Conservation (phyloP, 2,797 vertebrate genomes). For the Falco concolor region DNA sequence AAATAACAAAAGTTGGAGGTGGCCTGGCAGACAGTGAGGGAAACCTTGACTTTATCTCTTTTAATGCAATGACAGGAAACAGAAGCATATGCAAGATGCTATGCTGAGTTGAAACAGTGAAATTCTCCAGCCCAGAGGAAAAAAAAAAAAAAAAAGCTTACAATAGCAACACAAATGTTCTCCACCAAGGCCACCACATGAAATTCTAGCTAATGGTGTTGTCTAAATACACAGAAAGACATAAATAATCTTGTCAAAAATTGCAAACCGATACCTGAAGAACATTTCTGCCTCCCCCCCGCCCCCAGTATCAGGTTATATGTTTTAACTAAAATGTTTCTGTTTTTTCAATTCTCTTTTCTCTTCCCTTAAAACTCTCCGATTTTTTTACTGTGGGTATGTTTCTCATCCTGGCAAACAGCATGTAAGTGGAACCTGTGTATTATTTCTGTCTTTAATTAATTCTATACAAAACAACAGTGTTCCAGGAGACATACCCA, state of each 20-base stretch:
- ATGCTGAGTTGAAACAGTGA: neutral
- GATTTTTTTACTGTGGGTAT: neutral
- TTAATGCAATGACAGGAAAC: neutral
- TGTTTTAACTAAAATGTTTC: neutral
- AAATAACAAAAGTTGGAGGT: neutral
- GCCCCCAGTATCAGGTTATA: neutral
- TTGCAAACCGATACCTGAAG: neutral
- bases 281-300: fast-evolving
- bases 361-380: neutral
- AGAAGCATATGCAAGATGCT: fast-evolving
- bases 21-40: neutral
- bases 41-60: neutral
- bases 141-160: neutral
- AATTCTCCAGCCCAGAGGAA: neutral
- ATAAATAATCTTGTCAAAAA: neutral
- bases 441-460: neutral
- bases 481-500: neutral
- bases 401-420: neutral
- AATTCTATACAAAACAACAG: neutral
- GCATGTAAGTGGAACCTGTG: neutral
- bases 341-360: neutral
- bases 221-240: neutral
- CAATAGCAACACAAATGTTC: neutral
- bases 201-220: neutral
- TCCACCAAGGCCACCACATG: neutral